Conservation (phyloP, 2,113 vertebrate genomes). For the Pitta sordida region DNA sequence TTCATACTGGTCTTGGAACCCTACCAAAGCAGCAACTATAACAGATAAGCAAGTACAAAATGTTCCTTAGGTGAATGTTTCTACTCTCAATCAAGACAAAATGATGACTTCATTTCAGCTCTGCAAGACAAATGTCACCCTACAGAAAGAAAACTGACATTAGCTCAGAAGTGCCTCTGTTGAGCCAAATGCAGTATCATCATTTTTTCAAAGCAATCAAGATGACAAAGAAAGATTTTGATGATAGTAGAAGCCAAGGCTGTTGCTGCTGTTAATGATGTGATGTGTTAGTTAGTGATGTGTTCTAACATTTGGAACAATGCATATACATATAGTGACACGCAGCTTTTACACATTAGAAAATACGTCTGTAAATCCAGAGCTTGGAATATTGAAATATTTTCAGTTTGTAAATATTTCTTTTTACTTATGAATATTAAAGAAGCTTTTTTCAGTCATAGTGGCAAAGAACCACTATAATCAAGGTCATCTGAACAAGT, state of each 20-base stretch:
- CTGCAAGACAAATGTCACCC: not conserved
- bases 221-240: not conserved
- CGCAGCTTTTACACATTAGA: not conserved
- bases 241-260: not conserved
- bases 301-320: not conserved
- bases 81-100: not conserved
- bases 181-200: not conserved
- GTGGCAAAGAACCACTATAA: not conserved
- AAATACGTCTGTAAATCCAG: not conserved
- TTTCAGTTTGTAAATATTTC: not conserved
- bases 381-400: not conserved
- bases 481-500: not conserved
- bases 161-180: not conserved
- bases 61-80: not conserved
- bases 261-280: not conserved
- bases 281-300: not conserved
- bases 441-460: not conserved
- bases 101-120: not conserved
- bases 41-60: not conserved
- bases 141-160: not conserved
- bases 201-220: not conserved
- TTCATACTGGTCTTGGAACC: not conserved
- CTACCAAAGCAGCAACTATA: not conserved
- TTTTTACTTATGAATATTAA: not conserved
- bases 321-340: accelerated